Percentiles rank a stretch among this genome's conserved stretches.
Evolutionary conservation across 2,113 vertebrate genomes (phyloP).

Genomic region (Boleophthalmus pectinirostris): DNA sequence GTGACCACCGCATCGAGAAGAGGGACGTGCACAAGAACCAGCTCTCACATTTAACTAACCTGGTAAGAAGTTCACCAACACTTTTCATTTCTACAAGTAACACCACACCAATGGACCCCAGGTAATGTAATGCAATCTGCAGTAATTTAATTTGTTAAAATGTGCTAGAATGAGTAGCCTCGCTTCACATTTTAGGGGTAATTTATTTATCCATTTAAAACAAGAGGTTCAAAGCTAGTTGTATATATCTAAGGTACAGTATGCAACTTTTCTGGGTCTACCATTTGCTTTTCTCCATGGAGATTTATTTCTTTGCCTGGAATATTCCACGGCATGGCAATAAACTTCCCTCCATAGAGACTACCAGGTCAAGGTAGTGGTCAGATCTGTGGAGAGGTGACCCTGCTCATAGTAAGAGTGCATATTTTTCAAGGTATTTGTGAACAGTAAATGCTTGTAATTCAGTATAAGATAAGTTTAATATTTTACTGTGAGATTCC

Average conservation of each 20-base stretch:
- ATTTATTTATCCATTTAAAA: slow-evolving; percentile 10
- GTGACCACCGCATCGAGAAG: slow-evolving; percentile 76
- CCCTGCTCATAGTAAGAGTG: no score
- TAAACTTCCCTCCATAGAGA: no score
- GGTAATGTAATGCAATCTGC: slow-evolving; percentile 18
- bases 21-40: slow-evolving; percentile 73
- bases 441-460: no score
- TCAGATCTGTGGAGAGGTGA: no score
- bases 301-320: neutral
- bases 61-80: slow-evolving; percentile 70
- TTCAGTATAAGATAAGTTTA: no score
- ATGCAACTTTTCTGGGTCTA: no score
- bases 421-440: no score
- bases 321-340: no score
- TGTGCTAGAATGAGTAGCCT: slow-evolving; percentile 11
- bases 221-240: neutral
- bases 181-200: slow-evolving; percentile 4
- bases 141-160: slow-evolving; percentile 16
- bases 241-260: no score
- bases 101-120: neutral
- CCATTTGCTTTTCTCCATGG: no score
- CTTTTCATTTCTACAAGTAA: neutral
- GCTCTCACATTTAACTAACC: slow-evolving; percentile 71
- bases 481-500: no score
- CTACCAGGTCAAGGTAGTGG: no score